Percentiles rank a stretch among this genome's conserved stretches.
Conservation (phyloP, 2,797 vertebrate species). For the Manis pentadactyla region DNA sequence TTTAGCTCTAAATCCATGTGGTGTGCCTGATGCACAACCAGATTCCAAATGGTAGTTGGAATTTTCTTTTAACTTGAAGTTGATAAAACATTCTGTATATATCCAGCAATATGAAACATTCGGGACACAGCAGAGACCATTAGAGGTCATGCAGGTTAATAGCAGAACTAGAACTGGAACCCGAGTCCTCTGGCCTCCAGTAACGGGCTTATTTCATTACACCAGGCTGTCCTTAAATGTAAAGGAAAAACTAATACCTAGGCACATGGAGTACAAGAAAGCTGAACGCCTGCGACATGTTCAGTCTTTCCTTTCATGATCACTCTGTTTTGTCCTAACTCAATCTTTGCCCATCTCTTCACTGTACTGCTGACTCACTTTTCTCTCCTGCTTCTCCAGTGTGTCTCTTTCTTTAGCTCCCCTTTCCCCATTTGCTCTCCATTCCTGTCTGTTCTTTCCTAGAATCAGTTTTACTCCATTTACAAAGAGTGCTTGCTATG, state of each 20-base stretch:
- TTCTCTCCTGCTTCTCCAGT: conserved; percentile 1
- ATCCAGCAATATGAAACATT: neutral
- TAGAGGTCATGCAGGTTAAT: neutral
- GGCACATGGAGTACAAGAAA: neutral
- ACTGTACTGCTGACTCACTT: neutral
- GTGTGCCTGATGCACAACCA: conserved; percentile 36
- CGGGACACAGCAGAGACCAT: neutral
- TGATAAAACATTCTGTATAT: conserved; percentile 7
- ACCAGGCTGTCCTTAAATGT: neutral
- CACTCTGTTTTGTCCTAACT: neutral
- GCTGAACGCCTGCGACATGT: neutral
- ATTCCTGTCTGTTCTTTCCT: conserved; percentile 9
- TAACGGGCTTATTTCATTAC: neutral
- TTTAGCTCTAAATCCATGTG: conserved; percentile 77
- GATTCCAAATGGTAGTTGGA: conserved; percentile 51
- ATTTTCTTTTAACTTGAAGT: conserved; percentile 55
- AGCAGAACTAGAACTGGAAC: neutral
- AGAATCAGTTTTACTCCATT: conserved; percentile 10
- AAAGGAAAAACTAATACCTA: conserved; percentile 11
- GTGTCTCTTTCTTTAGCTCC: neutral
- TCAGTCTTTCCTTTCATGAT: neutral
- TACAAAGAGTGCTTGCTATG: neutral
- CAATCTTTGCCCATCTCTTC: neutral
- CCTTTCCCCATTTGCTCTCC: neutral
- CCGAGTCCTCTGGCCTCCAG: neutral